Conservation (phyloP, 2,888 invertebrate species). For the Xylocampa areola region DNA sequence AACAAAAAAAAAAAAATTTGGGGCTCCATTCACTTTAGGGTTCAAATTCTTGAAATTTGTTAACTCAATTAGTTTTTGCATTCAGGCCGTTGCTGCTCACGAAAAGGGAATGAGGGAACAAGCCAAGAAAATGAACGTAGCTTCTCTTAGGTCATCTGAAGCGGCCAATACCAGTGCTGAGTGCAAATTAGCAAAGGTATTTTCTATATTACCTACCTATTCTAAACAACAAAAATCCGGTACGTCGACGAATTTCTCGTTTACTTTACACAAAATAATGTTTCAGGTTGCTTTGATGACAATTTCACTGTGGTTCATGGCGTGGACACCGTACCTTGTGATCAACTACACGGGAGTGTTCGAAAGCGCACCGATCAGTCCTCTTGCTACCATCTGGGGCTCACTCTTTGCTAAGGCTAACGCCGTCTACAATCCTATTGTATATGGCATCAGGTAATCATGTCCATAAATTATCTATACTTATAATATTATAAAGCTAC, state of each 20-base stretch:
- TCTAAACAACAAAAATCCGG: background rate
- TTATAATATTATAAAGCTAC: too few relatives aligned
- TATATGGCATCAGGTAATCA: constrained; percentile 95
- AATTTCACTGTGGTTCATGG: constrained; percentile 96
- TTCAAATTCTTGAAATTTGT: background rate
- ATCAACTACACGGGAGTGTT: constrained; percentile 95
- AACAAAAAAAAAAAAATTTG: constrained; percentile 14
- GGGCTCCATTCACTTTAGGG: background rate
- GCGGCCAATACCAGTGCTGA: constrained; percentile 94
- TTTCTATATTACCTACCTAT: background rate
- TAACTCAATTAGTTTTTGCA: constrained; percentile 1
- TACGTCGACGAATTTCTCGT: background rate
- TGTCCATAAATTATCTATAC: too few relatives aligned
- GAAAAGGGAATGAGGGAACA: constrained; percentile 96
- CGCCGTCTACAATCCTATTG: constrained; percentile 97
- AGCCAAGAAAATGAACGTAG: constrained; percentile 98
- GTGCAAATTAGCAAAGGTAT: constrained; percentile 96
- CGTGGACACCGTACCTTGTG: constrained; percentile 97
- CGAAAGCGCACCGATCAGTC: constrained; percentile 92
- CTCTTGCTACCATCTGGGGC: constrained; percentile 96
- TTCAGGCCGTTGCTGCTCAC: constrained; percentile 94
- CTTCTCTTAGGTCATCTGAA: constrained; percentile 95
- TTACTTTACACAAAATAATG: background rate
- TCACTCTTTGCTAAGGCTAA: constrained; percentile 97
- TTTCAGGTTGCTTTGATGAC: constrained; percentile 95